Base-by-base conservation (phyloP, 2,888 invertebrate species). In the Tenthredo scrophulariae region DNA sequence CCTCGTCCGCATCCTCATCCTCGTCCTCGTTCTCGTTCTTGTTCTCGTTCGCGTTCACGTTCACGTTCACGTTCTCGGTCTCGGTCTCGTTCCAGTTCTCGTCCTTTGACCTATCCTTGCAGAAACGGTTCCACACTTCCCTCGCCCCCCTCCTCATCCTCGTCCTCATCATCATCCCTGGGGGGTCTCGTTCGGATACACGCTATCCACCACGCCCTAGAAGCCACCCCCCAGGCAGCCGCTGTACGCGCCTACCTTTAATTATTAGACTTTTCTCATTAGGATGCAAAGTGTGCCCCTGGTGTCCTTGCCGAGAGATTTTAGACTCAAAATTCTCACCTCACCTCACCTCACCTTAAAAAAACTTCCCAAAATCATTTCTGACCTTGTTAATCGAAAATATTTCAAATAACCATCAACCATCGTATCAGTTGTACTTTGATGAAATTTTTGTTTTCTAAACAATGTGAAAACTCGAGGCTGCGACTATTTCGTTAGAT, bases 141-240 rank as follows among this genome's bases (percentile, higher is more conserved):
- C 2, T 29, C 58, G 22, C 37, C 77, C 50, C 22, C 54, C n/a
- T 79, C 79, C 18, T 77, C 77, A 2, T 58, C 58, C 37, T 40
- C 62, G 1, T 26, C 84, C 43, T 58, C 29, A 9, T 58, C 67
- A 18, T 58, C 79, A 46, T 85, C 88, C 84, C 88, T 88, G 75
- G 90, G 88, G 88, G 88, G 89, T 86, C 87, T 90, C 84, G 88
- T 89, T 87, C 89, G 89, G 85, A 86, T 91, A 82, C 90, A 88
- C 84, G 89, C 89, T 85, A 89, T 91, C 86, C 91, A 89, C 80
- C 89, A 88, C 84, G 88, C 89, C 79, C 88, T 91, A 82, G 87
- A 88, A 84, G 88, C 89, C 74, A 90, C 90, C 86, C 87, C 90
- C 67, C 87, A 89, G 84, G 88, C 89, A 86, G 84, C 87, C 43